Base-by-base conservation (phyloP, 2,888 invertebrate genomes). In the Stomorhina lunata region DNA sequence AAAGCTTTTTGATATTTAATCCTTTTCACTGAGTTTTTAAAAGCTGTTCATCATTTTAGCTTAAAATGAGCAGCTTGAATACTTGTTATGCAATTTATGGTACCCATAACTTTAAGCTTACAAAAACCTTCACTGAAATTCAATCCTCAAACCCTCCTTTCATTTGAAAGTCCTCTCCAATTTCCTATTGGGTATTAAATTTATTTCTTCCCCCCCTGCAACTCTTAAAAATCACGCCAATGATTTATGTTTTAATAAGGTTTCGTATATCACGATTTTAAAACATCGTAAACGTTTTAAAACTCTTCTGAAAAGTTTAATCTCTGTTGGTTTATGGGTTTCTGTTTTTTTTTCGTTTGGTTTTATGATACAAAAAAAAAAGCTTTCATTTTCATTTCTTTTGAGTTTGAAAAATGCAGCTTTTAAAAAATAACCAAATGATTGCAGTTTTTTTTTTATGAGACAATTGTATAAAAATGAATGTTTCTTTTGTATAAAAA, bases 301-400 rank as follows among this genome's bases (percentile, higher is more conserved):
- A 65, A 25, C 15, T 50, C 40, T 27, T 66, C 55, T 69, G 15
- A 45, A 55, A 9, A 55, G 22, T 25, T 25, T 55, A 59, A 12
- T 20, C 27, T 50, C 50, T 9, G 37, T n/a, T 78, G 50, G 9
- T 34, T 45, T 17, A 6, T 34, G 63, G 37, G 9, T 32, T 34
- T n/a, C 22, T 45, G 7, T 32, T 34, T 48, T 48, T 37, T 12
- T 57, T 55, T 75, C 34, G 29, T 61, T 48, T 57, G 10, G 9
- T 5, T 25, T 0, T n/a, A n/a, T n/a, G n/a, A n/a, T n/a, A n/a
- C n/a, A n/a, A n/a, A n/a, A n/a, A n/a, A n/a, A n/a, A 81, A 2
- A 75, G 81, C 82, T 82, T 82, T 82, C 82, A 55, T 73, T 82
- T 82, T 82, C 82, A 82, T 82, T 82, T 82, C 80, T 73, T n/a